These are phyloP conservation scores for Echiichthys vipera DNA, from an alignment of 2,797 vertebrate species.

Conservation along the genomic window DNA sequence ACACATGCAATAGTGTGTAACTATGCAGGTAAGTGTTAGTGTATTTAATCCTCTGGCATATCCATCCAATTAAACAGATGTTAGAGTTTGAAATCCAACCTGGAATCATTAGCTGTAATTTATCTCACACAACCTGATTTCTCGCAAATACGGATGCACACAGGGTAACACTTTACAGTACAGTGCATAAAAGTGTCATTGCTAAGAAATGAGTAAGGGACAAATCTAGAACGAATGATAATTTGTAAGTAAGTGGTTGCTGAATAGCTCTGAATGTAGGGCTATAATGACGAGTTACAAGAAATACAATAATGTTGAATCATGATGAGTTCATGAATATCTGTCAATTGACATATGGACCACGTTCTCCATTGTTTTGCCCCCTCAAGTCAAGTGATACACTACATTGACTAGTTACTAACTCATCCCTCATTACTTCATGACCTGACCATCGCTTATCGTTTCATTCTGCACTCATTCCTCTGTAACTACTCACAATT, in stretches of 20 bases:
- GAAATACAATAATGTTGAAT: background rate
- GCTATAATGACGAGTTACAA: background rate
- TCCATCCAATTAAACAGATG: slow-evolving; percentile 59
- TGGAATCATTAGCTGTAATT: slow-evolving; percentile 56
- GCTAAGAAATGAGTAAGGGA: background rate
- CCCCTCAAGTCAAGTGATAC: background rate
- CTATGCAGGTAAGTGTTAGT: slow-evolving; percentile 7
- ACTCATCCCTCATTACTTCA: background rate
- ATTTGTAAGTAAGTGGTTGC: background rate
- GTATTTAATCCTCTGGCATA: slow-evolving; percentile 43
- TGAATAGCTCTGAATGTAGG: background rate
- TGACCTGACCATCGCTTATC: background rate
- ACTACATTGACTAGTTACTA: background rate
- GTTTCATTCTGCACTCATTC: background rate
- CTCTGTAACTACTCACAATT: background rate
- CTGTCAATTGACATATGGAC: background rate
- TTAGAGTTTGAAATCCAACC: slow-evolving; percentile 53
- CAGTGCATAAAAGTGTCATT: background rate
- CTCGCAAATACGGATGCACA: slow-evolving; percentile 24
- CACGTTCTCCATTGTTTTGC: background rate
- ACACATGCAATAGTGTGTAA: background rate
- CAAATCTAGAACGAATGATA: background rate
- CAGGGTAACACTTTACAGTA: background rate
- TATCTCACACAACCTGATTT: slow-evolving; percentile 40
- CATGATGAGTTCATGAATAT: background rate